These are phyloP conservation scores for Toxostoma redivivum DNA, from an alignment of 2,113 vertebrate species.

Conservation along the genomic window DNA sequence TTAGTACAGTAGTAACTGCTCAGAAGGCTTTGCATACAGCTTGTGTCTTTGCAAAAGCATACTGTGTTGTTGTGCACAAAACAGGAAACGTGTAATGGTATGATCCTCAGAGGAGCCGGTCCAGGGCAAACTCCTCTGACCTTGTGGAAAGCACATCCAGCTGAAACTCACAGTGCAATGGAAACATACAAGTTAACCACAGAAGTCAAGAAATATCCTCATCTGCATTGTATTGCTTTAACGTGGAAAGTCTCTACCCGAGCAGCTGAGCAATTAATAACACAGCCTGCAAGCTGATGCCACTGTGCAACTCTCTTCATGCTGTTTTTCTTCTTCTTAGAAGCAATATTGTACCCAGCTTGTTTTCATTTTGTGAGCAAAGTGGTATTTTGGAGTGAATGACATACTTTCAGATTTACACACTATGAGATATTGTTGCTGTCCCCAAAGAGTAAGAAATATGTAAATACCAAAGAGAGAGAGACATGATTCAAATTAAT, in stretches of 20 bases:
- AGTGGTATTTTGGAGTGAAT: background rate
- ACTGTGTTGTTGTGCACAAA: constrained; percentile 36
- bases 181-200: background rate
- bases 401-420: background rate
- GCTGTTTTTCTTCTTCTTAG: background rate
- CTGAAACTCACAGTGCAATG: background rate
- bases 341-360: background rate
- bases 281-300: background rate
- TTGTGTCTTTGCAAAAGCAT: constrained; percentile 4
- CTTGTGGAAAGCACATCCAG: background rate
- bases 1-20: background rate
- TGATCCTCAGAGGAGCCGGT: background rate
- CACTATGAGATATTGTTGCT: background rate
- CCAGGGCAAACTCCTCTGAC: constrained; percentile 29
- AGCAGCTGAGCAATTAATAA: background rate
- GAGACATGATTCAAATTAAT: background rate
- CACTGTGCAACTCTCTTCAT: background rate
- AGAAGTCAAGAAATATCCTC: background rate
- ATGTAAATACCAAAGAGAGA: background rate
- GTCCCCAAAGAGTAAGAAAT: background rate
- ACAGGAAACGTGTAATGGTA: constrained; percentile 22
- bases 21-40: background rate
- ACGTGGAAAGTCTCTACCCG: background rate
- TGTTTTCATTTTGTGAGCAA: background rate
- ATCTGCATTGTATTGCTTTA: background rate